Percentiles rank a stretch among this genome's conserved stretches.
Evolutionary conservation across 2,113 vertebrate species (phyloP).

Genomic region (Pteropus alecto): DNA sequence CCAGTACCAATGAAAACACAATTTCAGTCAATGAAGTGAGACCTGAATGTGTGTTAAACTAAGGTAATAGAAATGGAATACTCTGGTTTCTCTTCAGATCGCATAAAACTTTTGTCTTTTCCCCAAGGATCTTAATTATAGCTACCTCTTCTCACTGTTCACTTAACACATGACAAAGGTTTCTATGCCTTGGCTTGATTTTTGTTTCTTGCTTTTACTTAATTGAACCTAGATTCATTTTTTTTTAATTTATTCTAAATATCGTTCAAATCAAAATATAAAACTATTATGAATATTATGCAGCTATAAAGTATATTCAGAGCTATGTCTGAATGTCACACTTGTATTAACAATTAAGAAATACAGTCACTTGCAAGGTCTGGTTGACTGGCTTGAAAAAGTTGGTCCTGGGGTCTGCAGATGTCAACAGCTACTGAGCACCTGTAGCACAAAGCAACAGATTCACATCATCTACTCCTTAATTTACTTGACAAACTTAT

Average conservation of each 20-base stretch:
- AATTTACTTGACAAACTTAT: not conserved
- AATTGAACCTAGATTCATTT: not conserved
- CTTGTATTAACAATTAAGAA: not conserved
- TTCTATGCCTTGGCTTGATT: not conserved
- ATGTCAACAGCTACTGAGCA: not conserved
- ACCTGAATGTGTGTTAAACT: not conserved
- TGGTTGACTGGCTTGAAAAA: not conserved
- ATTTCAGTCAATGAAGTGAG: not conserved
- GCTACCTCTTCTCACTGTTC: not conserved
- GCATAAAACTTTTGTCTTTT: not conserved
- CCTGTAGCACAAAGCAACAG: not conserved
- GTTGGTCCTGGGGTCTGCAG: not conserved
- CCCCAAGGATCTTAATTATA: not conserved
- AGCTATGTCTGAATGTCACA: not conserved
- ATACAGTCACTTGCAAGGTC: not conserved
- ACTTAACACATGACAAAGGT: not conserved
- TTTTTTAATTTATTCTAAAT: constrained; percentile 4
- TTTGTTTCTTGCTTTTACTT: not conserved
- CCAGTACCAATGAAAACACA: not conserved
- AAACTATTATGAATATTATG: not conserved
- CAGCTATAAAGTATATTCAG: not conserved
- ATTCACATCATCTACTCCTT: not conserved
- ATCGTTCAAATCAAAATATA: not conserved
- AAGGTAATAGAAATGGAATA: not conserved
- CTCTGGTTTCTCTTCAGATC: not conserved